Evolutionary conservation across 2,113 vertebrate species (phyloP), one percentile per base, ranked within the genome.

Genomic region (Chaenocephalus aceratus): DNA sequence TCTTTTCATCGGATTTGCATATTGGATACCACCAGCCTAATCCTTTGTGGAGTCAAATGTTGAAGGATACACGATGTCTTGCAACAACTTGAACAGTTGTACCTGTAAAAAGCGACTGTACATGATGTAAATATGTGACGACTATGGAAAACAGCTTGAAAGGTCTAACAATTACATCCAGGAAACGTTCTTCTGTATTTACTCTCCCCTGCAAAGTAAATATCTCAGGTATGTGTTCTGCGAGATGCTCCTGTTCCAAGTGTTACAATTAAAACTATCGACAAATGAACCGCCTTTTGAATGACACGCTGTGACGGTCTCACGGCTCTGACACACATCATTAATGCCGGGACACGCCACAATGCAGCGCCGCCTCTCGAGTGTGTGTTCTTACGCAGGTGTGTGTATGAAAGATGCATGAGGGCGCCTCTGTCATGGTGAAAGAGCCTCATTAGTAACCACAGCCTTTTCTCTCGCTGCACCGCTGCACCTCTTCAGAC

Each of bases 401-500:
- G 51, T 62, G 59, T 61, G 53, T 76, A 86, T 93, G 85, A 91
- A 90, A 90, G 79, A 92, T 90, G 90, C 89, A 92, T 85, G 86
- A 93, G 89, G 62, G 62, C 16, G 65, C 13, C 82, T 74, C 70
- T 58, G 67, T 87, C 84, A 49, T 65, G 61, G 76, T 36, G 72
- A 82, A 82, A 82, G 83, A 90, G 34, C 69, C 89, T 91, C 90
- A 91, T 91, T 87, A 87, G 86, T 84, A 89, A 72, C 64, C 90
- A 75, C 49, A 59, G 63, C 45, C 77, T 58, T 58, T 66, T 52
- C 80, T 48, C 80, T 36, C n/a, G n/a, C 82, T 75, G 46, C 57
- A 18, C 83, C 41, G 75, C 73, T 0, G 70, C 88, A 80, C 75
- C 74, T 72, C 84, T 67, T 57, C 72, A 76, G 70, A 64, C 74